Conservation (phyloP, 2,113 vertebrate genomes). For the Erpornis zantholeuca region DNA sequence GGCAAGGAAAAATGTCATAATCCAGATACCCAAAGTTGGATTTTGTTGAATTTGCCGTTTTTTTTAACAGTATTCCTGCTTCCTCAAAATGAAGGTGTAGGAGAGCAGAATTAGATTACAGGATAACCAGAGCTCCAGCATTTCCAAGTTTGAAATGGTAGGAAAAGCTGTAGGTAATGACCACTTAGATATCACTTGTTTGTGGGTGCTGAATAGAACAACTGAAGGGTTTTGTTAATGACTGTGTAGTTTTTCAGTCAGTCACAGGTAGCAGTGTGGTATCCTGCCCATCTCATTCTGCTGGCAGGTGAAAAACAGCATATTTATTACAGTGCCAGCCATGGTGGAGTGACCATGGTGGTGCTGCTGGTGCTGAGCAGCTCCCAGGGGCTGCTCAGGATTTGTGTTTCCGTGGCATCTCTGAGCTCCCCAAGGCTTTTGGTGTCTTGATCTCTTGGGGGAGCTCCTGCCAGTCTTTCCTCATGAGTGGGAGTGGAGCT, state of each 20-base stretch:
- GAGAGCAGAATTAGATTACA: neutral
- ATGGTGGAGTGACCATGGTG: fast-evolving
- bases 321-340: neutral
- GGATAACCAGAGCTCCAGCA: neutral
- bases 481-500: neutral
- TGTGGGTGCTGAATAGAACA: neutral
- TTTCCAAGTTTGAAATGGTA: neutral
- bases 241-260: neutral
- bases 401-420: neutral
- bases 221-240: neutral
- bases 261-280: neutral
- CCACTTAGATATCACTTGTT: neutral
- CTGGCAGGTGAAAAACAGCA: neutral
- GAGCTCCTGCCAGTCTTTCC: neutral
- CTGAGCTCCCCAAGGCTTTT: neutral
- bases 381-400: neutral
- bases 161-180: neutral
- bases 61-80: neutral
- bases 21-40: neutral
- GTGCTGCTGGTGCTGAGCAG: neutral
- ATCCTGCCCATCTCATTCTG: neutral
- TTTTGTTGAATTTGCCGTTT: neutral
- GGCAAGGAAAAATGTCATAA: neutral
- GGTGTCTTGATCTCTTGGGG: neutral
- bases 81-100: neutral